Base-by-base conservation (phyloP, 2,113 vertebrate species). In the Melozone crissalis region DNA sequence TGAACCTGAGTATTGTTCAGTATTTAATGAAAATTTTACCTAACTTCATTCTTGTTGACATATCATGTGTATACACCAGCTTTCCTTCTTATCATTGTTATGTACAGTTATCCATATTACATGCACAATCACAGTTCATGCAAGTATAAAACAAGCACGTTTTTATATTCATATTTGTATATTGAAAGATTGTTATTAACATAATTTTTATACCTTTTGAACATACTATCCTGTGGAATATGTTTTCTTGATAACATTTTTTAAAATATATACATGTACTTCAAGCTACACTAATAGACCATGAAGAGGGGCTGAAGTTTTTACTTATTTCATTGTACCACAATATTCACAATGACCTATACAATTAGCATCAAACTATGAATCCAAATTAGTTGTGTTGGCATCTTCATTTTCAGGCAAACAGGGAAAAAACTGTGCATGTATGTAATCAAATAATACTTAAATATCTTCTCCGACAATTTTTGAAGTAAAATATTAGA, bases 11-110 rank as follows among this genome's bases (percentile, higher is more conserved):
- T 43, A 26, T 52, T 61, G 0, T 57, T 89, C 37, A n/a, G 4
- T 52, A 31, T 87, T 91, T 58, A 15, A 33, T 49, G 4, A 44
- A 73, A 84, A 54, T 18, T 73, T 15, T 47, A 7, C 20, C 46
- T 78, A 41, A 16, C 15, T 81, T 87, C 9, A 41, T 72, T 26
- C 5, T 11, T 88, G 24, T 59, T 83, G 39, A 33, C 7, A 16
- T 47, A n/a, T 2, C 37, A 27, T 2, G 0, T 37, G 2, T 30
- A 18, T 15, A 41, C 7, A 24, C 6, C 4, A 0, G 4, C 44
- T 84, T 75, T 47, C 5, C 8, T 16, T 74, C 18, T 59, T 54
- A 39, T 23, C 2, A 17, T 46, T 52, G 75, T 5, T 27, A 51
- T 24, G 5, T 8, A 37, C 5, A 76, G 6, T 66, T 67, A 75